Percentiles rank a stretch among this genome's conserved stretches.
These are phyloP conservation scores for Leucosticte australis DNA, from an alignment of 2,113 vertebrate species.

Conservation along the genomic window DNA sequence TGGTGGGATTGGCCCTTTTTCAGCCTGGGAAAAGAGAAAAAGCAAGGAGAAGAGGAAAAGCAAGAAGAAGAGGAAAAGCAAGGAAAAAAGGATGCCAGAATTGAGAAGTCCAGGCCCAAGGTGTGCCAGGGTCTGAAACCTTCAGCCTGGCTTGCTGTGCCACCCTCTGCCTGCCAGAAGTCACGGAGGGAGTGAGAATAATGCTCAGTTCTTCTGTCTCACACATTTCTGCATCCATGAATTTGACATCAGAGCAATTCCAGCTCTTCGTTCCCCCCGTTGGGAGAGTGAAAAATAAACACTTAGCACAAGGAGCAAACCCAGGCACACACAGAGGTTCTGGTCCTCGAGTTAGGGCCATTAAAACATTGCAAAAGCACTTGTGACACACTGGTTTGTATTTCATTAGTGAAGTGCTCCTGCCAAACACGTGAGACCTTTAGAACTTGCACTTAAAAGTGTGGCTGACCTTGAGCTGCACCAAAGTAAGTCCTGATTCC, in stretches of 20 bases:
- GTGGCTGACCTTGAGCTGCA: conserved; percentile 17
- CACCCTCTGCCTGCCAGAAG: neutral
- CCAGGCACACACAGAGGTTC: neutral
- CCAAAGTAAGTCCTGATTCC: neutral
- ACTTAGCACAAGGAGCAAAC: neutral
- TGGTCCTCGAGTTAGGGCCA: neutral
- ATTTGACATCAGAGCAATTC: neutral
- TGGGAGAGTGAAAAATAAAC: conserved; percentile 23
- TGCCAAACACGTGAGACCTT: conserved; percentile 42
- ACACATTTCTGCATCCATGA: neutral
- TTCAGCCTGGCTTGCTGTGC: neutral
- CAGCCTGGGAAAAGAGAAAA: neutral
- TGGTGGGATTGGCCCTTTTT: accelerated
- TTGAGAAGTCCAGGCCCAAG: neutral
- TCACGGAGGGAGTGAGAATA: neutral
- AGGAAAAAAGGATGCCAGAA: neutral
- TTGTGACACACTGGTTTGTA: neutral
- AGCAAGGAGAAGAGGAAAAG: neutral
- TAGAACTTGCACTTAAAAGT: neutral
- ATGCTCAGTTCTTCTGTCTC: neutral
- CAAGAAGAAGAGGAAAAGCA: neutral
- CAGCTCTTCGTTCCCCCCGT: neutral
- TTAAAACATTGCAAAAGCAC: conserved; percentile 34
- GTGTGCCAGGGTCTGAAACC: neutral
- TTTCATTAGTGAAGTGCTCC: neutral